Evolutionary conservation across 2,113 vertebrate species (phyloP).

Genomic region (Pygathrix nemaeus): DNA sequence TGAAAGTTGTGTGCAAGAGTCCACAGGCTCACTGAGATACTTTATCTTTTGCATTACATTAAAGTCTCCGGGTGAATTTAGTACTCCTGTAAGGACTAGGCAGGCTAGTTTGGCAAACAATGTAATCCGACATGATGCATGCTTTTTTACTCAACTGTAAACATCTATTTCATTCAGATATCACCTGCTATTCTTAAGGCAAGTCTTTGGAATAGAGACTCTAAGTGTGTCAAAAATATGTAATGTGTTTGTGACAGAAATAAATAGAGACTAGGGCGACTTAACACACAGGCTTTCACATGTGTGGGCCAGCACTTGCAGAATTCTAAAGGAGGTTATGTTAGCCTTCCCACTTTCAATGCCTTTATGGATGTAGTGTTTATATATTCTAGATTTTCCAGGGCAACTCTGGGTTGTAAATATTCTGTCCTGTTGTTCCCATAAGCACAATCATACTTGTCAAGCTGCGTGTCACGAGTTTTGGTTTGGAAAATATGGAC

Average conservation of each 20-base stretch:
- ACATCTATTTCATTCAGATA: constrained; percentile 62
- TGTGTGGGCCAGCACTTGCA: constrained; percentile 14
- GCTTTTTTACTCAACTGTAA: constrained; percentile 55
- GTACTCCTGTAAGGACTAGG: not conserved
- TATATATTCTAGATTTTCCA: constrained; percentile 58
- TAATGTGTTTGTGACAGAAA: constrained; percentile 44
- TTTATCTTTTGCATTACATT: not conserved
- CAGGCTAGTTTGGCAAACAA: constrained; percentile 25
- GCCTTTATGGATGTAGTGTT: constrained; percentile 58
- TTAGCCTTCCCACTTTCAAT: constrained; percentile 30
- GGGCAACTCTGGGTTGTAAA: constrained; percentile 50
- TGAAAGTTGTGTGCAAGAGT: not conserved
- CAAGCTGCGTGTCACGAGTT: constrained; percentile 51
- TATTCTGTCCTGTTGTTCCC: constrained; percentile 59
- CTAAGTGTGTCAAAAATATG: constrained; percentile 60
- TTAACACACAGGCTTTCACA: constrained; percentile 44
- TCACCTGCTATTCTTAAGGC: constrained; percentile 61
- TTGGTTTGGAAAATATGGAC: constrained; percentile 55
- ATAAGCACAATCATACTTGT: constrained; percentile 60
- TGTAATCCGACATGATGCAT: not conserved
- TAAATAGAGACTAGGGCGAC: constrained; percentile 61
- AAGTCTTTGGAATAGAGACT: constrained; percentile 57
- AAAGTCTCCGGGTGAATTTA: not conserved
- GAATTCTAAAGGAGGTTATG: constrained; percentile 56
- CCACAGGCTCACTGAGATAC: not conserved